Percentiles rank a stretch among this genome's conserved stretches.
These are phyloP conservation scores for Manis javanica DNA, from an alignment of 2,797 vertebrate species.

Conservation along the genomic window DNA sequence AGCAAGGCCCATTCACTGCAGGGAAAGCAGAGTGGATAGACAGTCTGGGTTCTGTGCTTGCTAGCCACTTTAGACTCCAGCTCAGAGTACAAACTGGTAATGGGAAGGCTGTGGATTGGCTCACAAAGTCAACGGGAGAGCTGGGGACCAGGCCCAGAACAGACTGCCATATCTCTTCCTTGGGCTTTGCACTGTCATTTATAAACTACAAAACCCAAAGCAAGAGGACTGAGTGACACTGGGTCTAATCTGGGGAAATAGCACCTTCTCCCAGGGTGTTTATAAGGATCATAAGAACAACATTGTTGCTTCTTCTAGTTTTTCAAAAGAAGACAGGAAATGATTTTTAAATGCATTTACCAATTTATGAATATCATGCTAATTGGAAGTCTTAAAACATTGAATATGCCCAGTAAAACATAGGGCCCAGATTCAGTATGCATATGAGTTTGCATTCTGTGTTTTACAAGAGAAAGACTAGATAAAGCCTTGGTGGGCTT, in stretches of 20 bases:
- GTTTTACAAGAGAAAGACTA: background rate
- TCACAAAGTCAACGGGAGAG: background rate
- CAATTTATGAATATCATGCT: slow-evolving; percentile 27
- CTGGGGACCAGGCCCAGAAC: background rate
- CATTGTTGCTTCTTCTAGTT: background rate
- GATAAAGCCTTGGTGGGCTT: background rate
- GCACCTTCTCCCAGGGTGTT: background rate
- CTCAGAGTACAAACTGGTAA: background rate
- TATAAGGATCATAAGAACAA: background rate
- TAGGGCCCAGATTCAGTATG: background rate
- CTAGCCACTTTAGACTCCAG: background rate
- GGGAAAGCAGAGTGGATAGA: too few relatives aligned
- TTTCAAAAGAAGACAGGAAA: slow-evolving; percentile 9
- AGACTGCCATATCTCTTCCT: background rate
- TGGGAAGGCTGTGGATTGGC: background rate
- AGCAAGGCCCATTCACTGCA: background rate
- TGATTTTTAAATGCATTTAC: slow-evolving; percentile 13
- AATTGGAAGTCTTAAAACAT: slow-evolving; percentile 48
- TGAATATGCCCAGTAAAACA: background rate
- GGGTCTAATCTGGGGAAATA: background rate
- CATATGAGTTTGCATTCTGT: background rate
- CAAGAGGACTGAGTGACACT: background rate
- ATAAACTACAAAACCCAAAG: background rate
- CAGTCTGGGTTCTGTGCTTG: background rate
- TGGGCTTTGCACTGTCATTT: background rate